phyloP scores from a whole-genome alignment of 2,888 invertebrate genomes.

The Gymnosoma rotundatum region DNA sequence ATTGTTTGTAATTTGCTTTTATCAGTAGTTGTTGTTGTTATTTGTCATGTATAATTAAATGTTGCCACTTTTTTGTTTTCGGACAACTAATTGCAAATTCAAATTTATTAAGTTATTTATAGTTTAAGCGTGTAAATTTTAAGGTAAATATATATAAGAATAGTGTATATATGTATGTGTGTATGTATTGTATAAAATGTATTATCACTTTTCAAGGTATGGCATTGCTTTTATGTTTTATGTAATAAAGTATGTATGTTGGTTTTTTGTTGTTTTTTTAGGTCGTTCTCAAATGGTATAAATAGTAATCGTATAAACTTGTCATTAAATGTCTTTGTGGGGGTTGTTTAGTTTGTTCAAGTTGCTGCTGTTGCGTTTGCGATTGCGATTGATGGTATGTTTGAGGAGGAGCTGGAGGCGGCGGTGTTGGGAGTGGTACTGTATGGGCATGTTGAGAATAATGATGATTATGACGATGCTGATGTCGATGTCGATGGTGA shows the following conservation, averaged over 20 bases:
- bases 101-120: conserved; percentile 13
- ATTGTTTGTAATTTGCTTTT: conserved; percentile 26
- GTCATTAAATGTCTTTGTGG: conserved; percentile 77
- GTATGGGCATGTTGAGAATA: conserved; percentile 16
- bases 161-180: conserved; percentile 28
- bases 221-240: conserved; percentile 80
- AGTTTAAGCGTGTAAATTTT: conserved; percentile 53
- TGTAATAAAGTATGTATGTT: conserved; percentile 46
- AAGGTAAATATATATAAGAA: not conserved
- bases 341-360: conserved; percentile 63
- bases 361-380: conserved; percentile 59
- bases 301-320: conserved; percentile 77
- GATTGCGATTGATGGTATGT: conserved; percentile 38
- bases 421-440: conserved; percentile 15
- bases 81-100: conserved; percentile 32
- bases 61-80: conserved; percentile 47
- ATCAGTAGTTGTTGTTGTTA: conserved; percentile 63
- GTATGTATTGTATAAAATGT: conserved; percentile 52
- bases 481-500: conserved; percentile 8
- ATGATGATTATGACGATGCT: conserved; percentile 45
- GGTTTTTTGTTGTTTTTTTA: conserved; percentile 61
- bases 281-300: conserved; percentile 75
- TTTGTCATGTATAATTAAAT: conserved; percentile 52
- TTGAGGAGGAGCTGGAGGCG: conserved; percentile 20
- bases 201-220: conserved; percentile 78